Evolutionary conservation across 2,113 vertebrate species (phyloP).

Genomic region (Circaetus cinerascens): DNA sequence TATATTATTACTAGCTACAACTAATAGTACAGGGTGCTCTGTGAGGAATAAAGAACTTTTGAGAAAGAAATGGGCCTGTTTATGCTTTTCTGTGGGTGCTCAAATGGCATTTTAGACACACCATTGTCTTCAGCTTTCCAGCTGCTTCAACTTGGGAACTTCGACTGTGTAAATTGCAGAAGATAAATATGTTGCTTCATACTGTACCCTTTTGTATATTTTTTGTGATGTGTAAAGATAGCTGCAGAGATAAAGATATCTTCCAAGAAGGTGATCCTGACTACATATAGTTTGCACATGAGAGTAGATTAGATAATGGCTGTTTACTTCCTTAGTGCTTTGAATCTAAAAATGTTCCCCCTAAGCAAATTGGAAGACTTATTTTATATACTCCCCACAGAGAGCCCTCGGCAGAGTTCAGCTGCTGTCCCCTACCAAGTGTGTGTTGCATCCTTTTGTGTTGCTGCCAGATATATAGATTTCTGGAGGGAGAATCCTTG

Average conservation of each 20-base stretch:
- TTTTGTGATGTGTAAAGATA: not conserved
- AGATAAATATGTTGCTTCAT: not conserved
- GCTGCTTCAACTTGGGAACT: not conserved
- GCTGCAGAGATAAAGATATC: not conserved
- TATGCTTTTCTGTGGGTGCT: not conserved
- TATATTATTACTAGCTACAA: not conserved
- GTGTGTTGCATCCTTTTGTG: not conserved
- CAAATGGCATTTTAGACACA: not conserved
- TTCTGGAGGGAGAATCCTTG: not conserved
- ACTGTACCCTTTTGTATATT: not conserved
- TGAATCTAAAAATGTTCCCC: not conserved
- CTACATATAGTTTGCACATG: not conserved
- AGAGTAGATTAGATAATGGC: not conserved
- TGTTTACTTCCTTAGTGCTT: not conserved
- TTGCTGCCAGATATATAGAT: not conserved
- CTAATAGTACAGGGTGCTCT: not conserved
- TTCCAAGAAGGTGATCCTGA: not conserved
- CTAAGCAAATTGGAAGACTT: not conserved
- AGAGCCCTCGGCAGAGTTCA: not conserved
- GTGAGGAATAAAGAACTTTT: not conserved
- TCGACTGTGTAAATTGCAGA: not conserved
- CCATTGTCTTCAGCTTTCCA: not conserved
- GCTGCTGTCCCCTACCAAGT: not conserved
- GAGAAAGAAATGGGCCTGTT: rapidly evolving
- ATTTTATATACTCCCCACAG: not conserved